A percentile compares a stretch with the other conserved stretches of the same genome.
phyloP scores from a whole-genome alignment of 1,140 invertebrate genomes.

The Drosophila baimaii region DNA sequence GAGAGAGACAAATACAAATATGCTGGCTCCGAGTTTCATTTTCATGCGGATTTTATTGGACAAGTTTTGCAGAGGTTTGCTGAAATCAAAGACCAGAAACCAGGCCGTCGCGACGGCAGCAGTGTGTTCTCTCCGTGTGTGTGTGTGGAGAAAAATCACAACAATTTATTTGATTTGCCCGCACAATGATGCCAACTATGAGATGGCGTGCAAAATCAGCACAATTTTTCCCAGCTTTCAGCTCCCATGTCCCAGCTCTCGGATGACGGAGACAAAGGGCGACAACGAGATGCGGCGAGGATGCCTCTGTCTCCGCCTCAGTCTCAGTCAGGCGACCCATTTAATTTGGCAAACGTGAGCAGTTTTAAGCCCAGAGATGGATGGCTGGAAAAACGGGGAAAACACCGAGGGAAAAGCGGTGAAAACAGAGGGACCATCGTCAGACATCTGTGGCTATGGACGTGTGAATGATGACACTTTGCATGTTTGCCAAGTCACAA shows the following conservation, averaged over 20 bases:
- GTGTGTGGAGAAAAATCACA: constrained; percentile 59
- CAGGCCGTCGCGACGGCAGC: constrained; percentile 43
- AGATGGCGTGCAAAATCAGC: constrained; percentile 76
- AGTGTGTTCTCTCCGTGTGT: not conserved
- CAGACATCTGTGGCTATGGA: constrained; percentile 53
- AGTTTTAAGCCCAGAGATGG: constrained; percentile 68
- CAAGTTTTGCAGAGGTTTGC: constrained; percentile 66
- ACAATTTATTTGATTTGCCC: constrained; percentile 81
- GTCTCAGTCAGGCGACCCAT: constrained; percentile 66
- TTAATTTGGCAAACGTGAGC: constrained; percentile 83
- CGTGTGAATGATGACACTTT: constrained; percentile 84
- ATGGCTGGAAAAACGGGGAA: constrained; percentile 32
- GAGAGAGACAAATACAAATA: constrained; percentile 39
- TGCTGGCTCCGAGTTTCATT: constrained; percentile 57
- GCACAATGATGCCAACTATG: constrained; percentile 79
- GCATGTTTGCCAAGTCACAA: constrained; percentile 80
- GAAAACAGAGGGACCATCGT: constrained; percentile 32
- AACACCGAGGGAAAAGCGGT: constrained; percentile 20
- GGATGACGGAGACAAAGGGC: constrained; percentile 66
- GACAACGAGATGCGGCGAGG: constrained; percentile 48
- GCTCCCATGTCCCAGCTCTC: constrained; percentile 9
- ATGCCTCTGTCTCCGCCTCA: constrained; percentile 1
- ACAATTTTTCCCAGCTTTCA: constrained; percentile 64
- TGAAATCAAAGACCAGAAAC: constrained; percentile 66
- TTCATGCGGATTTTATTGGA: constrained; percentile 59